Conservation (phyloP, 1,140 invertebrate species). For the Halictus rubicundus region DNA sequence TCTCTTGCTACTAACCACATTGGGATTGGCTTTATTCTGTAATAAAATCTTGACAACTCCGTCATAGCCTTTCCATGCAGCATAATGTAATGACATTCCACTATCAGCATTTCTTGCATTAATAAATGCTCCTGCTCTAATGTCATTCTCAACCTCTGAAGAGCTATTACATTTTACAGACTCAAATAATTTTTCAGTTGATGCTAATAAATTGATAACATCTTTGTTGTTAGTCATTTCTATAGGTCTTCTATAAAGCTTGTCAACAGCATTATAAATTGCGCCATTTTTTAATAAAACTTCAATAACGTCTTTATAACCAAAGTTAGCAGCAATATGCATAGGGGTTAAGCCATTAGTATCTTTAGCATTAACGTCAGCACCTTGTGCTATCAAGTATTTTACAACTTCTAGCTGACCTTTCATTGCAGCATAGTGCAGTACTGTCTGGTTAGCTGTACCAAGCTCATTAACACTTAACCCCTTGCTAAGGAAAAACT, state of each 20-base stretch:
- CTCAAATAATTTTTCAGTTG: constrained; percentile 11
- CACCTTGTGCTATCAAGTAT: constrained; percentile 35
- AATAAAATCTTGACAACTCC: constrained; percentile 50
- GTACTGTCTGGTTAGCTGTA: constrained; percentile 9
- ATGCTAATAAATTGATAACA: neutral
- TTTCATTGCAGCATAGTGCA: constrained; percentile 25
- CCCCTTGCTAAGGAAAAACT: constrained; percentile 23
- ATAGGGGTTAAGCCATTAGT: constrained; percentile 19
- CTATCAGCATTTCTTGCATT: constrained; percentile 15
- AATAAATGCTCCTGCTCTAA: neutral
- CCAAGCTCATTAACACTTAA: constrained; percentile 16
- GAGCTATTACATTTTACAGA: constrained; percentile 1
- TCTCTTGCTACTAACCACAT: constrained; percentile 33
- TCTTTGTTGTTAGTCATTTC: neutral
- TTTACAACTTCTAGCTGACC: constrained; percentile 32
- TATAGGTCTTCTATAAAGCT: neutral
- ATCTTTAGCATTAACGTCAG: constrained; percentile 23
- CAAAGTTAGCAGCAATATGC: constrained; percentile 37
- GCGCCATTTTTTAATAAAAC: constrained; percentile 15
- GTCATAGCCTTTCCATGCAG: constrained; percentile 27
- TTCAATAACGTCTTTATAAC: neutral
- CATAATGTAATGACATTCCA: constrained; percentile 53
- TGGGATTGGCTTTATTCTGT: constrained; percentile 50
- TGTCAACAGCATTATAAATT: neutral
- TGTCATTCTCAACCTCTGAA: neutral